Evolutionary conservation across 2,797 vertebrate genomes (phyloP).

Genomic region (Arremon aurantiirostris): DNA sequence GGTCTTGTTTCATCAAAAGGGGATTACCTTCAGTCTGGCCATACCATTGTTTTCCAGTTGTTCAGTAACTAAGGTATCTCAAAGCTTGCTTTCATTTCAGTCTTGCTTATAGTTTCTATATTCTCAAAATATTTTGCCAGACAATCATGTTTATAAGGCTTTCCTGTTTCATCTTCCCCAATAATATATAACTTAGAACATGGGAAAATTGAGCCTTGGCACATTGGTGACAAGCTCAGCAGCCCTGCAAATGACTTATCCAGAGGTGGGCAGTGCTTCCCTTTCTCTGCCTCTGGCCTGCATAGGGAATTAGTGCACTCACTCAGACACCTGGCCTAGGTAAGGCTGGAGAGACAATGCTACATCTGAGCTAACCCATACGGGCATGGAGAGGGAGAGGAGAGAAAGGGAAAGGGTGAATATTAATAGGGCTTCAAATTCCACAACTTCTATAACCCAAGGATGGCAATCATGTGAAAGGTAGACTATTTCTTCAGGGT

Average conservation of each 20-base stretch:
- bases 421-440: not conserved
- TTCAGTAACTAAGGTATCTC: too few species aligned
- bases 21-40: too few species aligned
- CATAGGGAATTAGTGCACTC: not conserved
- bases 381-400: not conserved
- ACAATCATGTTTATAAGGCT: too few species aligned
- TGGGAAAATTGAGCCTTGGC: not conserved
- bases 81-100: too few species aligned
- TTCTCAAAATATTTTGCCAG: too few species aligned
- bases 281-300: not conserved
- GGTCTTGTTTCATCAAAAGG: too few species aligned
- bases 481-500: not conserved
- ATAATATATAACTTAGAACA: not conserved
- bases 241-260: accelerated
- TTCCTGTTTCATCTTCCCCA: too few species aligned
- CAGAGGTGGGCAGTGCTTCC: not conserved
- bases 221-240: not conserved
- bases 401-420: not conserved
- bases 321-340: not conserved
- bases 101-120: too few species aligned
- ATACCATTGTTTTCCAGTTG: too few species aligned
- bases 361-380: not conserved
- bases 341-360: not conserved
- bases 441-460: not conserved
- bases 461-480: not conserved